A percentile compares a stretch with the other conserved stretches of the same genome.
Conservation (phyloP, 2,113 vertebrate genomes). For the Ctenodactylus gundi region DNA sequence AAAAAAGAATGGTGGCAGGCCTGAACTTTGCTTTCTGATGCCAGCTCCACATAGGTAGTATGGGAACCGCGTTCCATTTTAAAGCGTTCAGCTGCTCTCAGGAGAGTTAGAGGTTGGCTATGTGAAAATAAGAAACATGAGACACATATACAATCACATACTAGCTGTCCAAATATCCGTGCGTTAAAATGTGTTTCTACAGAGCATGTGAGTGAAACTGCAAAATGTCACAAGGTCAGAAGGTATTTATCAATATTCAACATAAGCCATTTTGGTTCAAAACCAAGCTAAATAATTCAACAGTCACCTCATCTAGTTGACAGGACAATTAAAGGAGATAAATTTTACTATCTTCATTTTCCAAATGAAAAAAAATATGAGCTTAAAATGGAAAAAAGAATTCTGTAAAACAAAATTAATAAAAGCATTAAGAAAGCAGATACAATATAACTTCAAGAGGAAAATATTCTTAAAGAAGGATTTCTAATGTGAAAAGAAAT, state of each 20-base stretch:
- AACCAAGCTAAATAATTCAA: conserved; percentile 19
- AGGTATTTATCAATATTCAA: too few relatives aligned
- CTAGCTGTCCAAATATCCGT: background rate
- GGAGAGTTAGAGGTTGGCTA: background rate
- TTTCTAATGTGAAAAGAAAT: background rate
- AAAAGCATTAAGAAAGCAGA: conserved; percentile 9
- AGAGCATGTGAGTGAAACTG: background rate
- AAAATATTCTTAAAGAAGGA: background rate
- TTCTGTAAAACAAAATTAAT: background rate
- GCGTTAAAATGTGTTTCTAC: background rate
- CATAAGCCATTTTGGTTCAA: background rate
- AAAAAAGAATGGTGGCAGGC: background rate
- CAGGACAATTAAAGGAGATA: background rate
- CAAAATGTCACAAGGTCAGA: background rate
- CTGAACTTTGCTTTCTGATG: background rate
- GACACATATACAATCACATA: too few relatives aligned
- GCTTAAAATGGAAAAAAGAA: background rate
- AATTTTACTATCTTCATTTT: background rate
- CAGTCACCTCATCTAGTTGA: background rate
- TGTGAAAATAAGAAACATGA: background rate
- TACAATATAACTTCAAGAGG: background rate
- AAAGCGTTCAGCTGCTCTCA: background rate
- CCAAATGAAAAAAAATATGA: background rate
- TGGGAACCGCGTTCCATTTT: background rate
- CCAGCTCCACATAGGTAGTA: background rate